A percentile compares a stretch with the other conserved stretches of the same genome.
Conservation (phyloP, 2,888 invertebrate species). For the Aphodius granarius region DNA sequence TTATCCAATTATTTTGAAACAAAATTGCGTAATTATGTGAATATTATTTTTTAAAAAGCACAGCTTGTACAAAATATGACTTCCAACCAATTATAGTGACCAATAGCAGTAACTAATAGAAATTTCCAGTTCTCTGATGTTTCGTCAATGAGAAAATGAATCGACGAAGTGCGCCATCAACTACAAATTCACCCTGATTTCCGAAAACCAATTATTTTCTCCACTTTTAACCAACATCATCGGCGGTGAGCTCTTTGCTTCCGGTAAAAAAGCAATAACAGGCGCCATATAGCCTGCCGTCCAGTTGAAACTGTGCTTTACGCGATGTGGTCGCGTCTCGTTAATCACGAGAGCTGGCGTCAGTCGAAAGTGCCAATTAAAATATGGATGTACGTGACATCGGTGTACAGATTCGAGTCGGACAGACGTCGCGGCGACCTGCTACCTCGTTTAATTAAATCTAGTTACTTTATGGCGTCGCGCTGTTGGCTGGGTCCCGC, state of each 20-base stretch:
- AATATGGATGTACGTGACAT: conserved; percentile 18
- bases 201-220: not conserved
- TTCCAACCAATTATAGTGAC: too few species aligned
- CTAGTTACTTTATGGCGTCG: conserved; percentile 2
- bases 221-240: not conserved
- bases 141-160: not conserved
- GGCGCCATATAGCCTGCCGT: not conserved
- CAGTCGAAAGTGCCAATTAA: conserved; percentile 20
- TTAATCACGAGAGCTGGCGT: conserved; percentile 9
- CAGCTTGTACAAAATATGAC: too few species aligned
- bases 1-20: too few species aligned
- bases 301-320: not conserved
- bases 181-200: not conserved
- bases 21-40: too few species aligned
- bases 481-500: not conserved
- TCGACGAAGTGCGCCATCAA: not conserved
- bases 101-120: too few species aligned
- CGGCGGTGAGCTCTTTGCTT: not conserved
- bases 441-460: conserved; percentile 10
- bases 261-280: conserved; percentile 2
- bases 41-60: too few species aligned
- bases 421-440: conserved; percentile 1
- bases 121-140: not conserved
- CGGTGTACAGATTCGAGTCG: not conserved
- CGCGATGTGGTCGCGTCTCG: not conserved